phyloP scores from a whole-genome alignment of 1,140 invertebrate species.

The Scaptomyza hsui region DNA sequence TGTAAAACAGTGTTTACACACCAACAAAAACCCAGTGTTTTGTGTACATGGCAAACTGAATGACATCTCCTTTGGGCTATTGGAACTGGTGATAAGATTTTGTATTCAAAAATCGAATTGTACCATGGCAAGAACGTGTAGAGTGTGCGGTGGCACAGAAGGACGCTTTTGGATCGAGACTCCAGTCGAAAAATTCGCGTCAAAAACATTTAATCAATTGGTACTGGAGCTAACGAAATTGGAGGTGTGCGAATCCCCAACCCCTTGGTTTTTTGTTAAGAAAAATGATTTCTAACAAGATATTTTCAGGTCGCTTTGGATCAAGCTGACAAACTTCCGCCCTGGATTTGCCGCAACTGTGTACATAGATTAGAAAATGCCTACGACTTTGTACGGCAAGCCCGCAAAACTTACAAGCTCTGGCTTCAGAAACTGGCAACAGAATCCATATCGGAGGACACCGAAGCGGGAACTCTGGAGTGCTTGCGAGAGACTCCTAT shows the following conservation, averaged over 20 bases:
- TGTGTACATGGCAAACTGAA: conserved; percentile 25
- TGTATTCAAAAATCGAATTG: conserved; percentile 10
- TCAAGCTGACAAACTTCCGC: conserved; percentile 47
- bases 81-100: conserved; percentile 5
- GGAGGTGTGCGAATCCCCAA: conserved; percentile 37
- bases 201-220: conserved; percentile 61
- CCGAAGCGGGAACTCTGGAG: conserved; percentile 17
- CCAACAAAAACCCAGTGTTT: not conserved
- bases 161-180: conserved; percentile 69
- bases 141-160: conserved; percentile 51
- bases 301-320: conserved; percentile 38
- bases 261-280: conserved; percentile 8
- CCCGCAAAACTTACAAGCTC: conserved; percentile 46
- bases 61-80: not conserved
- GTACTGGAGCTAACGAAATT: conserved; percentile 52
- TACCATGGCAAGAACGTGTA: conserved; percentile 57
- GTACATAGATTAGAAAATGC: conserved; percentile 47
- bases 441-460: not conserved
- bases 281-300: not conserved
- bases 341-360: conserved; percentile 59
- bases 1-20: conserved; percentile 26
- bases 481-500: conserved; percentile 63
- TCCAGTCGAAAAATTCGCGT: conserved; percentile 54
- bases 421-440: conserved; percentile 42
- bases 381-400: conserved; percentile 61